Evolutionary conservation across 92 coral and sea anemone species (phyloP).

Genomic region (Plumapathes pennacea): DNA sequence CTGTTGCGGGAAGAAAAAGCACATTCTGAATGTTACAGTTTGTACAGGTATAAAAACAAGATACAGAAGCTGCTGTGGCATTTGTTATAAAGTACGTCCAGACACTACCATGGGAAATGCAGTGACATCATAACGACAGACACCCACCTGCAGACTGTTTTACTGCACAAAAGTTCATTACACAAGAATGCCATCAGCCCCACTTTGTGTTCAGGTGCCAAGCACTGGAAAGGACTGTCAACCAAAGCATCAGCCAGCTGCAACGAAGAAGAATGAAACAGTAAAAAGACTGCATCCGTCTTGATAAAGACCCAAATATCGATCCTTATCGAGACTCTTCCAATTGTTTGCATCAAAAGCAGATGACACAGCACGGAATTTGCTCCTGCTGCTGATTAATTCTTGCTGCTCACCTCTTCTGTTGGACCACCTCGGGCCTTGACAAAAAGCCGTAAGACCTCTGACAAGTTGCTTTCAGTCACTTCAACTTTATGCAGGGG

Average conservation of each 20-base stretch:
- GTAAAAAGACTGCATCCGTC: no score
- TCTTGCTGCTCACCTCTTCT: conserved; percentile 78
- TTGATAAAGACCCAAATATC: no score
- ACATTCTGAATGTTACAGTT: no score
- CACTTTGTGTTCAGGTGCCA: conserved; percentile 78
- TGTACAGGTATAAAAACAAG: no score
- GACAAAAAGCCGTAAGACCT: conserved; percentile 80
- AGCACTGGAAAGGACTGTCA: conserved; percentile 83
- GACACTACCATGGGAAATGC: no score
- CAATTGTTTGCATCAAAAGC: no score
- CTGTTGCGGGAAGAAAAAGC: conserved; percentile 30
- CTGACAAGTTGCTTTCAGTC: conserved; percentile 84
- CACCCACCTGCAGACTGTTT: conserved; percentile 74
- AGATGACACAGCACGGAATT: no score
- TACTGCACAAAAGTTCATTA: conserved; percentile 92
- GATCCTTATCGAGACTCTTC: no score
- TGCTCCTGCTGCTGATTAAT: no score
- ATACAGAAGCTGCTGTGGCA: background rate
- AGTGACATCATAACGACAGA: background rate
- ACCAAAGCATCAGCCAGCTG: conserved; percentile 86
- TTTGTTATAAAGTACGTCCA: background rate
- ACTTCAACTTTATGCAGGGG: conserved; percentile 85
- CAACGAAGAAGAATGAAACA: no score
- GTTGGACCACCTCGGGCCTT: conserved; percentile 86
- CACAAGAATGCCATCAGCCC: conserved; percentile 80